A percentile compares a stretch with the other conserved stretches of the same genome.
Evolutionary conservation across 53 echinoderm and acorn worm genomes (phyloP).

Genomic region (Holothuria leucospilota): DNA sequence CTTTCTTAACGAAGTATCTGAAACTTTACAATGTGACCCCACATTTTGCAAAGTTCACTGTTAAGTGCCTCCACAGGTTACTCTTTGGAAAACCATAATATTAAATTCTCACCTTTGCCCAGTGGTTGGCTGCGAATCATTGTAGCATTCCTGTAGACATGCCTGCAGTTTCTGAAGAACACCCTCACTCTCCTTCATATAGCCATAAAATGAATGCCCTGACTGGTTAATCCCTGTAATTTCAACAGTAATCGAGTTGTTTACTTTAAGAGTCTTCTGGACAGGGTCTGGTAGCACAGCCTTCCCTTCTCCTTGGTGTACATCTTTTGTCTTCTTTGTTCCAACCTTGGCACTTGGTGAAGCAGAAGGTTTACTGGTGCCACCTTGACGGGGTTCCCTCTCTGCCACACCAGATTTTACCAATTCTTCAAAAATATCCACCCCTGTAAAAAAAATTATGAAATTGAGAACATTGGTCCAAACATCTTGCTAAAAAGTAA

Average conservation of each 20-base stretch:
- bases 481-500: too few species aligned
- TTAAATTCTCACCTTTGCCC: neutral
- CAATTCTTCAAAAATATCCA: constrained; percentile 19
- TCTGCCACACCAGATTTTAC: neutral
- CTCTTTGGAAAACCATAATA: too few species aligned
- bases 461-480: neutral
- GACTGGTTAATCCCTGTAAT: neutral
- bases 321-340: too few species aligned
- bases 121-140: neutral
- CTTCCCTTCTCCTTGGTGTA: too few species aligned
- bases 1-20: too few species aligned
- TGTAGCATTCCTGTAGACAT: neutral
- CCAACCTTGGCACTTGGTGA: too few species aligned
- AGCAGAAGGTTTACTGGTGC: too few species aligned
- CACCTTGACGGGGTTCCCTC: neutral
- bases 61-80: too few species aligned
- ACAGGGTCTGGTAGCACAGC: neutral
- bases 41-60: too few species aligned
- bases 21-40: too few species aligned
- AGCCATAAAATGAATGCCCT: constrained; percentile 13
- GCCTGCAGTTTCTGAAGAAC: neutral
- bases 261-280: constrained; percentile 4
- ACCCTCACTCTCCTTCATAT: neutral
- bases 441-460: neutral
- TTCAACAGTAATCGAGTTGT: neutral